Conservation (phyloP, 2,113 vertebrate genomes). For the Diglossa brunneiventris region DNA sequence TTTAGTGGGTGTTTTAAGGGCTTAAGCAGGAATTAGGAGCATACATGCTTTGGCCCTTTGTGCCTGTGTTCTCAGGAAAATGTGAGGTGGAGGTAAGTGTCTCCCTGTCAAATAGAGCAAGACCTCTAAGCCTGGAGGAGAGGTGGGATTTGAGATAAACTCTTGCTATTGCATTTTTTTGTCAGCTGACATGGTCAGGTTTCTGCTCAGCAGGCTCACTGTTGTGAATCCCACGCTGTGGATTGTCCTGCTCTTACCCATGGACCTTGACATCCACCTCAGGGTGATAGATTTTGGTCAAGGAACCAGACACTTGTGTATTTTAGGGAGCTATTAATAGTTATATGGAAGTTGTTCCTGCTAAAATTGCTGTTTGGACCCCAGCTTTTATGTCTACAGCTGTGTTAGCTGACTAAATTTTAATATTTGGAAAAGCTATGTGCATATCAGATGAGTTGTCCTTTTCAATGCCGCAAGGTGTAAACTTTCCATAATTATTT, state of each 20-base stretch:
- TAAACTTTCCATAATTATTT: neutral
- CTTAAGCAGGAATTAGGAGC: slow-evolving; percentile 5
- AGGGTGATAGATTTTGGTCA: neutral
- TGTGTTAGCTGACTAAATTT: neutral
- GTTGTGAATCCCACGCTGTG: neutral
- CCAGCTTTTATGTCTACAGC: neutral
- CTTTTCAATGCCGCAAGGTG: neutral
- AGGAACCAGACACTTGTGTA: neutral
- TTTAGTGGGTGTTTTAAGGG: neutral
- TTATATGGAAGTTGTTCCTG: neutral
- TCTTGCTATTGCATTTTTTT: neutral
- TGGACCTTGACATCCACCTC: neutral
- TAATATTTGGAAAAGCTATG: neutral
- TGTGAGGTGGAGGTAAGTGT: neutral
- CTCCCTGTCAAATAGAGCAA: neutral
- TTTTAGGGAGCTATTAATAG: neutral
- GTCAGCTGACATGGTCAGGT: neutral
- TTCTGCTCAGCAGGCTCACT: neutral
- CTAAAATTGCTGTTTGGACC: neutral
- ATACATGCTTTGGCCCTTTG: neutral
- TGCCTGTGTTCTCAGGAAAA: neutral
- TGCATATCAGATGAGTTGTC: neutral
- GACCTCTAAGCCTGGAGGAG: neutral
- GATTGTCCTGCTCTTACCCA: fast-evolving
- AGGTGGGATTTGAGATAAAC: neutral